phyloP scores from a whole-genome alignment of 2,888 invertebrate species.

The Macroteleia sp. region DNA sequence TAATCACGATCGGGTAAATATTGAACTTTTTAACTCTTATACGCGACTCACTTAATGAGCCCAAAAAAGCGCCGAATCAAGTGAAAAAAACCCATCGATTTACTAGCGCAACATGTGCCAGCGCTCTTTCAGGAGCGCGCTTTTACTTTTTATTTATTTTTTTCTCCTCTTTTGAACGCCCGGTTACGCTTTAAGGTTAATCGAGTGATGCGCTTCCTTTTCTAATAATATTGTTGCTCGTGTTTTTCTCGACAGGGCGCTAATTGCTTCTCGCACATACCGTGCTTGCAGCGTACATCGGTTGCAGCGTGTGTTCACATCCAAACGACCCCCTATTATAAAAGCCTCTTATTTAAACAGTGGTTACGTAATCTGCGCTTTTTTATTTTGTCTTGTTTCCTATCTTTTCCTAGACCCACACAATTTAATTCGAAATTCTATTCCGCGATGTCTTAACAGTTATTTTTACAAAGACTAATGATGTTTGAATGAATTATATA shows the following conservation, averaged over 20 bases:
- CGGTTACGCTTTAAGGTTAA: constrained; percentile 10
- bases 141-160: neutral
- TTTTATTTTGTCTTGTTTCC: too few relatives aligned
- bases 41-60: constrained; percentile 23
- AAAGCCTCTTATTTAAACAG: constrained; percentile 5
- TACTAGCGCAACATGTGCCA: constrained; percentile 24
- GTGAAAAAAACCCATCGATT: constrained; percentile 1
- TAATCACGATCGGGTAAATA: constrained; percentile 53
- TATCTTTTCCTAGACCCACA: too few relatives aligned
- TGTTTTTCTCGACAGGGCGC: neutral
- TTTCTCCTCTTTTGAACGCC: too few relatives aligned
- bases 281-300: constrained; percentile 1
- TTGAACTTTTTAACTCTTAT: constrained; percentile 38
- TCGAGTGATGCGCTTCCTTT: constrained; percentile 18
- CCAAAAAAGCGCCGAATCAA: constrained; percentile 12
- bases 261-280: constrained; percentile 18
- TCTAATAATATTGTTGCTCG: constrained; percentile 18
- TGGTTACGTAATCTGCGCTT: neutral
- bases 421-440: too few relatives aligned
- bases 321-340: neutral
- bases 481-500: too few relatives aligned
- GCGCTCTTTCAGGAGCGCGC: neutral
- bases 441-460: too few relatives aligned
- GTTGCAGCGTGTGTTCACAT: constrained; percentile 4
- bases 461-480: too few relatives aligned